Evolutionary conservation across 2,797 vertebrate genomes (phyloP).

Genomic region (Pipistrellus pipistrellus): DNA sequence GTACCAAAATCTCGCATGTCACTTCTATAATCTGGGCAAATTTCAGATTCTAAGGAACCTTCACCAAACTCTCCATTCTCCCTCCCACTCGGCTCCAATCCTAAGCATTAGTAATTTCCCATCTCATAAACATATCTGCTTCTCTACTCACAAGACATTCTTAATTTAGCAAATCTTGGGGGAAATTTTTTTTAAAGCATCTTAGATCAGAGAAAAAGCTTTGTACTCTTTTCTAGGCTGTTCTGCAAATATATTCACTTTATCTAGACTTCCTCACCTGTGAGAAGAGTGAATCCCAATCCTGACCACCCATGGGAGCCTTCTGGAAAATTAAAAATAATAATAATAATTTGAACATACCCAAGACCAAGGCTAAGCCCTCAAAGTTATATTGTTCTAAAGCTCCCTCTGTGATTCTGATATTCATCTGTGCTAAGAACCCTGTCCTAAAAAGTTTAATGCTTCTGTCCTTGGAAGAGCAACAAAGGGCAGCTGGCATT

Average conservation of each 20-base stretch:
- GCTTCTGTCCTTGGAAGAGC: background rate
- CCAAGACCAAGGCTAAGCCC: background rate
- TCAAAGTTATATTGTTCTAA: background rate
- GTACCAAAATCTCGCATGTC: background rate
- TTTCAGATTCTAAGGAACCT: slow-evolving; percentile 8
- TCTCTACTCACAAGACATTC: background rate
- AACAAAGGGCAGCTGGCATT: background rate
- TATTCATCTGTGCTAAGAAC: background rate
- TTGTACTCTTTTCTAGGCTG: background rate
- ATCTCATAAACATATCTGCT: background rate
- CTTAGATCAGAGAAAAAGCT: background rate
- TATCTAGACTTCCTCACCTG: background rate
- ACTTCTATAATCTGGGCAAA: background rate
- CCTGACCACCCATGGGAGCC: background rate
- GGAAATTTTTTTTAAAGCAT: background rate
- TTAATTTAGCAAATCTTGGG: background rate
- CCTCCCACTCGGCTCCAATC: background rate
- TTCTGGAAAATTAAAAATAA: background rate
- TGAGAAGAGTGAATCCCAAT: background rate
- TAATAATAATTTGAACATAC: background rate
- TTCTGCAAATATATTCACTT: background rate
- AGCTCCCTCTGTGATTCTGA: background rate
- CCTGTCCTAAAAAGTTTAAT: background rate
- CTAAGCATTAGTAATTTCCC: background rate
- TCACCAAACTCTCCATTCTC: background rate